Base-by-base conservation (phyloP, 2,113 vertebrate genomes). In the Nothoprocta pentlandii region DNA sequence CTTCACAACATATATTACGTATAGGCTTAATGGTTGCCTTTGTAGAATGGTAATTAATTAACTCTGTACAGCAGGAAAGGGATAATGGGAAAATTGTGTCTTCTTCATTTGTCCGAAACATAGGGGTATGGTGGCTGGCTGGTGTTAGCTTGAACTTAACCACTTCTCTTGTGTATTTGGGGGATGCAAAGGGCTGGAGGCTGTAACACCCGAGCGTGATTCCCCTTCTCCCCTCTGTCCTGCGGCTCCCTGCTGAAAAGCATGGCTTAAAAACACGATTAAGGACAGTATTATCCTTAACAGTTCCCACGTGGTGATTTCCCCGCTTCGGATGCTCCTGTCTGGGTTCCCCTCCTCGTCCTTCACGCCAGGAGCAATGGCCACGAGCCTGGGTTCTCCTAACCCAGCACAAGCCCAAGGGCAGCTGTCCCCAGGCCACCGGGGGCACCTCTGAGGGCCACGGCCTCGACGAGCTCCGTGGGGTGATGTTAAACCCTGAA, bases 41-140 rank as follows among this genome's bases (percentile, higher is more conserved):
- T 34, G 21, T 22, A 80, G 68, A 53, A 62, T 61, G 64, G 16
- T 63, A 90, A 94, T 90, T 63, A 90, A 94, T 90, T 85, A 93
- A 73, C 2, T 2, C 10, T 6, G 13, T 6, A 71, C 0, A 80
- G 56, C 3, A 6, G 82, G 74, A 47, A 6, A 76, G 75, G 22
- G 74, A 95, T 66, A 15, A 11, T 49, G 67, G 90, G 51, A 53
- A 53, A 6, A 58, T 49, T 66, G 61, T 20, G 10, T 67, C 44
- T 26, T 87, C 28, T 59, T 71, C 20, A 39, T 85, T 42, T 63
- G 47, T 54, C 47, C 49, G 14, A 88, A 68, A 66, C n/a, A 34
- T 53, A 75, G n/a, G 32, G 51, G 61, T 59, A 69, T 1, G 68
- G 28, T 5, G 32, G 34, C 42, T 70, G 28, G 19, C 47, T 30